Percentiles rank a stretch among this genome's conserved stretches.
phyloP scores from a whole-genome alignment of 2,797 vertebrate species.

The Ataeniobius toweri region DNA sequence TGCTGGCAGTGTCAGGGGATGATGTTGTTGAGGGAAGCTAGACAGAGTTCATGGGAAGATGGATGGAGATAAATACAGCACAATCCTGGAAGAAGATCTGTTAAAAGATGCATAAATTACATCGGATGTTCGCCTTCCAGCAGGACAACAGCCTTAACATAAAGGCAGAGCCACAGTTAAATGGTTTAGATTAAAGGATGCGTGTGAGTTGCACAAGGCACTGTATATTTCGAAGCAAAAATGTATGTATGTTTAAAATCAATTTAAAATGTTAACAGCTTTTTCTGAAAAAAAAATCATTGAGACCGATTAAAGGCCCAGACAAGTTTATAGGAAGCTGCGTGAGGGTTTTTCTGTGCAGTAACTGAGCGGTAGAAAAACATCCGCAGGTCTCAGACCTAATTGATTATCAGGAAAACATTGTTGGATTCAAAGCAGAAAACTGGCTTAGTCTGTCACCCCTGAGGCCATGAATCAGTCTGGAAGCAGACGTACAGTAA shows the following conservation, averaged over 20 bases:
- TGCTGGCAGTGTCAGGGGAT: no score
- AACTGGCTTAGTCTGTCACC: background rate
- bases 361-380: background rate
- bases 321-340: constrained; percentile 1
- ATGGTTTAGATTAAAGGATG: no score
- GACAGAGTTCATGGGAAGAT: no score
- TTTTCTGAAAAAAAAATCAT: constrained; percentile 5
- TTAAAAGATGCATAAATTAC: no score
- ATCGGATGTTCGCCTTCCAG: no score
- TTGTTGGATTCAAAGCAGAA: background rate
- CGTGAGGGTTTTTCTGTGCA: background rate
- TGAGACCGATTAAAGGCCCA: background rate
- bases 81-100: no score
- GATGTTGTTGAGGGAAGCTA: no score
- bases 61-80: no score
- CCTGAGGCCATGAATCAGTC: background rate
- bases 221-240: background rate
- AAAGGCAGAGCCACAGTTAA: no score
- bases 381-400: background rate
- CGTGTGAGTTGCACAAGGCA: background rate
- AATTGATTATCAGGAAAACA: background rate
- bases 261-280: background rate
- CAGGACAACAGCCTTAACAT: no score
- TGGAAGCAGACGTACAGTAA: background rate
- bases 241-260: background rate